Percentiles rank a stretch among this genome's conserved stretches.
Conservation (phyloP, 2,888 invertebrate genomes). For the Papilio gigon region DNA sequence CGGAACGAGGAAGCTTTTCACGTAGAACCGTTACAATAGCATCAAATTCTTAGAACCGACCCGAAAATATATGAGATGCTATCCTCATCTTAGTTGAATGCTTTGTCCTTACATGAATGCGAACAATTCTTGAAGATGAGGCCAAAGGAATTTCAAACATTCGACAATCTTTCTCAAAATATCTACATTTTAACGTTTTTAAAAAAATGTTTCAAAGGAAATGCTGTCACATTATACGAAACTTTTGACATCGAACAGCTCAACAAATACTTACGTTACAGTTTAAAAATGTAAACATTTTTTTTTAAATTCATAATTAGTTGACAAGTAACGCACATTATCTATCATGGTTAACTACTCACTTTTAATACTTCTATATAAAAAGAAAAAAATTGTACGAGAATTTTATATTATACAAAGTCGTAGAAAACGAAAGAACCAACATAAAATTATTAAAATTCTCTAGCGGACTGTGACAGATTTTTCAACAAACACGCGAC, state of each 20-base stretch:
- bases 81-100: slow-evolving; percentile 34
- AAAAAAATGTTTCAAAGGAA: slow-evolving; percentile 26
- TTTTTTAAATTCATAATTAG: no score
- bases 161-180: slow-evolving; percentile 18
- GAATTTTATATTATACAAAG: neutral
- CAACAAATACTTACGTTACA: neutral
- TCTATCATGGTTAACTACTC: neutral
- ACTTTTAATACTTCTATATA: neutral
- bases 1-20: slow-evolving; percentile 33
- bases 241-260: neutral
- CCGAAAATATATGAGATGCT: slow-evolving; percentile 39
- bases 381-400: no score
- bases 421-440: neutral
- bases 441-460: slow-evolving; percentile 8
- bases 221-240: neutral
- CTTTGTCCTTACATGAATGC: slow-evolving; percentile 41
- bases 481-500: slow-evolving; percentile 19
- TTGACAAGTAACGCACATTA: no score
- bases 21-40: slow-evolving; percentile 35
- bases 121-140: slow-evolving; percentile 38
- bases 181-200: slow-evolving; percentile 12
- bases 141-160: slow-evolving; percentile 38
- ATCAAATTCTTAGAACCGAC: slow-evolving; percentile 39
- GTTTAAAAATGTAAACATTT: neutral
- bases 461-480: slow-evolving; percentile 2